Percentiles rank a stretch among this genome's conserved stretches.
phyloP scores from a whole-genome alignment of 2,888 invertebrate species.

The Lochmaea capreae region DNA sequence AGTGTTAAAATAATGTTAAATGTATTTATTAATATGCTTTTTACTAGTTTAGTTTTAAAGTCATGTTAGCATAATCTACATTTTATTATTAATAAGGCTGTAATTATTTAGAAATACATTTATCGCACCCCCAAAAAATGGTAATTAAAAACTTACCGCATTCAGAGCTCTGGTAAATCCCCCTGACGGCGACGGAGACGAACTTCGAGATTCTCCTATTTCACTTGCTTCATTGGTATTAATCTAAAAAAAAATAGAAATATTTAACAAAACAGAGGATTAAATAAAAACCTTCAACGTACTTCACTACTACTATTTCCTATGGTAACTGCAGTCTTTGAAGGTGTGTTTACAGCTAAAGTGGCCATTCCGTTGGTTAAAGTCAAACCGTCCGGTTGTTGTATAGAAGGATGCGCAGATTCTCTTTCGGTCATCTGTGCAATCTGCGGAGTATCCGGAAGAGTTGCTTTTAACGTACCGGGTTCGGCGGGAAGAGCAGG shows the following conservation, averaged over 20 bases:
- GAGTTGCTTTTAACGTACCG: constrained; percentile 89
- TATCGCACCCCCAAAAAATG: too few relatives aligned
- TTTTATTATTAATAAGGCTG: too few relatives aligned
- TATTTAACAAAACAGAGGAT: neutral
- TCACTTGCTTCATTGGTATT: constrained; percentile 19
- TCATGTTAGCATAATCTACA: too few relatives aligned
- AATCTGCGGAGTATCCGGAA: constrained; percentile 89
- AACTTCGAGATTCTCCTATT: constrained; percentile 21
- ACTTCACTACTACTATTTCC: constrained; percentile 45
- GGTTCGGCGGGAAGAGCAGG: constrained; percentile 91
- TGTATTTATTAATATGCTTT: too few relatives aligned
- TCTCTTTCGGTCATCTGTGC: constrained; percentile 82
- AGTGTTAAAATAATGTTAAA: too few relatives aligned
- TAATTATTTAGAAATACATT: too few relatives aligned
- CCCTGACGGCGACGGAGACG: constrained; percentile 35
- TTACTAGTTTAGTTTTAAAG: too few relatives aligned
- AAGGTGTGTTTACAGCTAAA: constrained; percentile 57
- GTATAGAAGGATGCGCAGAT: constrained; percentile 81
- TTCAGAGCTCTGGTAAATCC: constrained; percentile 57
- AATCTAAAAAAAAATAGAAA: constrained; percentile 18
- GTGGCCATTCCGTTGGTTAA: constrained; percentile 62
- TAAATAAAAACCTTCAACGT: too few relatives aligned
- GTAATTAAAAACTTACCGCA: constrained; percentile 52
- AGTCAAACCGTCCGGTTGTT: constrained; percentile 58
- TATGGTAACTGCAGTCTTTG: constrained; percentile 48